Evolutionary conservation across 2,797 vertebrate species (phyloP).

Genomic region (Karalla daura): DNA sequence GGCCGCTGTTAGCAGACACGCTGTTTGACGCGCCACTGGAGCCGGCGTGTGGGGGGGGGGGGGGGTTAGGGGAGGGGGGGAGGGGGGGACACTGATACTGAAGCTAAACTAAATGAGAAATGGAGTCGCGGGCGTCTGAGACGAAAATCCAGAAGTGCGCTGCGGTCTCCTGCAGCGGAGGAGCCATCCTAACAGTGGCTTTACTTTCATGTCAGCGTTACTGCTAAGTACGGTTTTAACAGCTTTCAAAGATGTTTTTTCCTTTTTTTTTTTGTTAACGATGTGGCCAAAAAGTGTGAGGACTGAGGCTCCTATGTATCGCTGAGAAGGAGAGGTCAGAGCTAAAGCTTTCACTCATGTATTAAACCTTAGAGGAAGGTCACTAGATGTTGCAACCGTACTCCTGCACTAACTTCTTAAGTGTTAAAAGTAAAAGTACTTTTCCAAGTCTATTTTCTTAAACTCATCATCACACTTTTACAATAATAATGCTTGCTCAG

Average conservation of each 20-base stretch:
- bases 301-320: too few relatives aligned
- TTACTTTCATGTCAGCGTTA: not conserved
- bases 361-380: not conserved
- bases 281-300: too few relatives aligned
- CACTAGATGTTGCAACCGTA: not conserved
- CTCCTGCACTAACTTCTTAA: too few relatives aligned
- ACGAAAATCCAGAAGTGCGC: constrained; percentile 12
- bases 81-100: constrained; percentile 6
- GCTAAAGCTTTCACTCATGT: not conserved
- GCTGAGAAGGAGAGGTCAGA: too few relatives aligned
- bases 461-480: too few relatives aligned
- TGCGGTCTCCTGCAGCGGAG: not conserved
- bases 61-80: constrained; percentile 18
- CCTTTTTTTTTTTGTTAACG: too few relatives aligned
- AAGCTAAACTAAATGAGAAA: constrained; percentile 35
- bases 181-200: not conserved
- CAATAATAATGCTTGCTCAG: too few relatives aligned
- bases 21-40: constrained; percentile 39
- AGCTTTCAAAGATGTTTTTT: too few relatives aligned
- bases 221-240: not conserved
- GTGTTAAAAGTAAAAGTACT: too few relatives aligned
- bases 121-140: constrained; percentile 5
- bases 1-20: constrained; percentile 49
- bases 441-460: too few relatives aligned
- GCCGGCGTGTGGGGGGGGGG: too few relatives aligned